Evolutionary conservation across 2,797 vertebrate genomes (phyloP).

Genomic region (Clangula hyemalis): DNA sequence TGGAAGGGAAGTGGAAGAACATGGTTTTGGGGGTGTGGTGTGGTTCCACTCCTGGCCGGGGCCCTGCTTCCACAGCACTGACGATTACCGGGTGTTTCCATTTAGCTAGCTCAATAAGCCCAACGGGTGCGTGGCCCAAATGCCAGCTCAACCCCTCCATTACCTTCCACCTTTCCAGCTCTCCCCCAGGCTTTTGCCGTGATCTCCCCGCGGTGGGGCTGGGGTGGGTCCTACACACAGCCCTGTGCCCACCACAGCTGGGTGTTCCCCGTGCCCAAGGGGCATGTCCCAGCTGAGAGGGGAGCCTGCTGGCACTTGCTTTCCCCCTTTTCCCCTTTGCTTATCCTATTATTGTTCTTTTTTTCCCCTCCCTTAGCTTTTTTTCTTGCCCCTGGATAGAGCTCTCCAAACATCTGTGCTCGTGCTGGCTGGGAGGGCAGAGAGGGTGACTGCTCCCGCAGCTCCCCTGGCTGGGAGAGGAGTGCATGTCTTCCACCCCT

Average conservation of each 20-base stretch:
- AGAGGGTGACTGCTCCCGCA: not conserved
- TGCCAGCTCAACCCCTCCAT: not conserved
- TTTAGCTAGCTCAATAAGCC: not conserved
- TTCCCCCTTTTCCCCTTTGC: not conserved
- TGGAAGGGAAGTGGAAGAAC: not conserved
- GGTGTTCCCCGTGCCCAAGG: accelerated
- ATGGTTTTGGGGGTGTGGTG: not conserved
- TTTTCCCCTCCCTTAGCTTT: not conserved
- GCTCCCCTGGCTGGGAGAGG: not conserved
- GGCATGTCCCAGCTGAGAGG: not conserved
- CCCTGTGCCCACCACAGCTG: not conserved
- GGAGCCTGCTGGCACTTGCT: not conserved
- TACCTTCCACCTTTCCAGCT: not conserved
- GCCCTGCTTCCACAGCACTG: not conserved
- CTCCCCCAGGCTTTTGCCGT: not conserved
- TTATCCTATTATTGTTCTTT: not conserved
- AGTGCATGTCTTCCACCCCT: conserved; percentile 8
- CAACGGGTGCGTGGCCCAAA: not conserved
- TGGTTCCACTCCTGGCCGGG: not conserved
- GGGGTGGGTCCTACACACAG: not conserved
- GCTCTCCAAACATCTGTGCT: not conserved
- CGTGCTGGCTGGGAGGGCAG: not conserved
- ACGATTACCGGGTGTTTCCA: not conserved
- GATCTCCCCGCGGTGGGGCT: not conserved
- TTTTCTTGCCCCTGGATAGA: not conserved